phyloP scores from a whole-genome alignment of 2,113 vertebrate genomes.

The Dascyllus trimaculatus region DNA sequence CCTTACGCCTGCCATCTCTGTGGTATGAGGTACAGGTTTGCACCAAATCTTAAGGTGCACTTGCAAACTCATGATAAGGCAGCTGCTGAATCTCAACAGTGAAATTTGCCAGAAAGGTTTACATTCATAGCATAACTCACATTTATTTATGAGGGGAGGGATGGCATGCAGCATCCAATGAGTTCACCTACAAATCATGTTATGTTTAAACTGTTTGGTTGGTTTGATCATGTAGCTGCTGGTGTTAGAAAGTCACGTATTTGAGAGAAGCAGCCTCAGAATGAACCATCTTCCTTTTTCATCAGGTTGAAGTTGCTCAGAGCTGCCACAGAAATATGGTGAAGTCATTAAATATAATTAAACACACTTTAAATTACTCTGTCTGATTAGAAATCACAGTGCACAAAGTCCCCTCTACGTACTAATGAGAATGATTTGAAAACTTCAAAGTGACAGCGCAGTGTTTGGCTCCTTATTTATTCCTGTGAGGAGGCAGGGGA shows the following conservation, averaged over 20 bases:
- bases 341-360: too few relatives aligned
- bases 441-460: too few relatives aligned
- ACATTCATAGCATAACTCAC: background rate
- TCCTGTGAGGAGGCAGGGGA: too few relatives aligned
- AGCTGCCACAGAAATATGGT: too few relatives aligned
- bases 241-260: background rate
- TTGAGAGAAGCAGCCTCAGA: background rate
- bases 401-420: too few relatives aligned
- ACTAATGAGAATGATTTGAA: too few relatives aligned
- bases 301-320: background rate
- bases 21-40: slow-evolving; percentile 51
- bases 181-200: too few relatives aligned
- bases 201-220: background rate
- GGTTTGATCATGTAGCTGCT: background rate
- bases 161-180: too few relatives aligned
- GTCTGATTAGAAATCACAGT: too few relatives aligned
- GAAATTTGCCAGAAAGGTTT: background rate
- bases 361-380: too few relatives aligned
- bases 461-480: too few relatives aligned
- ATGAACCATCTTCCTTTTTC: background rate
- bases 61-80: slow-evolving; percentile 24
- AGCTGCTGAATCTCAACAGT: background rate
- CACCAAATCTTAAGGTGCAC: slow-evolving; percentile 35
- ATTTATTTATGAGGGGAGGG: too few relatives aligned
- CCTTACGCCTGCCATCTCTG: slow-evolving; percentile 47